Conservation (phyloP, 2,888 invertebrate genomes). For the Cheilosia urbana region DNA sequence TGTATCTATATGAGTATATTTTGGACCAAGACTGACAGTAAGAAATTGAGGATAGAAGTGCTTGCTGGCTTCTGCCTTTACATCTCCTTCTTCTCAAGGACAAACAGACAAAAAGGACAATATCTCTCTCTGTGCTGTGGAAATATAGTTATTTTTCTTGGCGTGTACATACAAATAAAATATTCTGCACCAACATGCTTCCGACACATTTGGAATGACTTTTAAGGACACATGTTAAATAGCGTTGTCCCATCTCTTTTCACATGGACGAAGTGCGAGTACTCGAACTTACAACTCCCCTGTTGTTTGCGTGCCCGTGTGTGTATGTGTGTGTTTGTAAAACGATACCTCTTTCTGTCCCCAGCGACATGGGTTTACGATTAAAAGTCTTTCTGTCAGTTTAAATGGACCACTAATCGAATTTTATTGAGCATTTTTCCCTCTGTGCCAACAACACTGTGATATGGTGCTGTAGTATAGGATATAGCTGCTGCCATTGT, state of each 20-base stretch:
- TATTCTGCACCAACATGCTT: constrained; percentile 58
- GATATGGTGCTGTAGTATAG: background rate
- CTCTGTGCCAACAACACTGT: constrained; percentile 20
- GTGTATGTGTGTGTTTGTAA: constrained; percentile 18
- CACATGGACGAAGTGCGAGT: constrained; percentile 12
- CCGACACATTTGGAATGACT: constrained; percentile 64
- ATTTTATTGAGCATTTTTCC: constrained; percentile 62
- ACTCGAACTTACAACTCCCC: background rate
- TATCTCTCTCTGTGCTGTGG: constrained; percentile 10
- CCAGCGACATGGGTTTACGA: constrained; percentile 55
- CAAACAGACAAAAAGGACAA: constrained; percentile 45
- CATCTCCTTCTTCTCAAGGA: constrained; percentile 62
- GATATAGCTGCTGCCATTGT: background rate
- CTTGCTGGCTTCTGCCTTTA: constrained; percentile 34
- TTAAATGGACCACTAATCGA: constrained; percentile 65
- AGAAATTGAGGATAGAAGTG: constrained; percentile 54
- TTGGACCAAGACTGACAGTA: constrained; percentile 8
- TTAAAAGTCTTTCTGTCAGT: constrained; percentile 65
- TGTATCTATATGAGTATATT: constrained; percentile 3
- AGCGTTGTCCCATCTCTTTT: constrained; percentile 54
- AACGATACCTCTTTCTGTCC: constrained; percentile 55
- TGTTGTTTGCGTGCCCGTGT: background rate
- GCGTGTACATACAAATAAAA: constrained; percentile 42
- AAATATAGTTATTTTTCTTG: constrained; percentile 32
- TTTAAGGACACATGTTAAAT: constrained; percentile 70